Evolutionary conservation across 2,888 invertebrate genomes (phyloP).

Genomic region (Idaea biselata): DNA sequence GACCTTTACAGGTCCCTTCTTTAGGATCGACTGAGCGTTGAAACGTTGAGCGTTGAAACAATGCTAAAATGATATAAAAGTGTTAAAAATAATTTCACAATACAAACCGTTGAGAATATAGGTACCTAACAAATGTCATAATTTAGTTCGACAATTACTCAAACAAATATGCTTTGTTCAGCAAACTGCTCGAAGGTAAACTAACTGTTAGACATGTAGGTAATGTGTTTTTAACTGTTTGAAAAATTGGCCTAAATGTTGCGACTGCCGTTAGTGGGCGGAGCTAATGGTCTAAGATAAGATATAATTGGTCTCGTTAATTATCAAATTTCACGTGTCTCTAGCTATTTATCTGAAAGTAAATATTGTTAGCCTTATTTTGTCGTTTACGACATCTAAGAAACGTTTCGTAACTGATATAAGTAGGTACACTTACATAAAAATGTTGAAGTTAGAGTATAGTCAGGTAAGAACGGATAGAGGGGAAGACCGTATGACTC

Average conservation of each 20-base stretch:
- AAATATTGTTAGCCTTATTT: constrained; percentile 68
- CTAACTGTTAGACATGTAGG: neutral
- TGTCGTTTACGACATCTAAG: constrained; percentile 49
- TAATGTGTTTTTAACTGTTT: constrained; percentile 25
- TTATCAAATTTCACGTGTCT: constrained; percentile 73
- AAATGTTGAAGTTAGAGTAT: constrained; percentile 23
- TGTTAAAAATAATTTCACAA: too few species aligned
- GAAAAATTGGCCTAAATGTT: constrained; percentile 26
- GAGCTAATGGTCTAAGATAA: constrained; percentile 66
- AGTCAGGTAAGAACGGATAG: too few species aligned
- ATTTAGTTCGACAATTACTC: neutral
- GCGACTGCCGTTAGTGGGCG: constrained; percentile 47
- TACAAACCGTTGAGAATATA: neutral
- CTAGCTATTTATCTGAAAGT: constrained; percentile 63
- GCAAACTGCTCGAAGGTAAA: neutral
- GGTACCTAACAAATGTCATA: neutral
- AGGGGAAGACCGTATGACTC: too few species aligned
- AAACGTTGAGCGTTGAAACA: too few species aligned
- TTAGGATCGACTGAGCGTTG: too few species aligned
- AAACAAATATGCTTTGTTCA: neutral
- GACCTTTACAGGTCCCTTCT: too few species aligned
- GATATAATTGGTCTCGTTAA: constrained; percentile 64
- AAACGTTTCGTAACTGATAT: constrained; percentile 54
- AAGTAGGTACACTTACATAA: constrained; percentile 26
- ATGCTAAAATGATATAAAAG: too few species aligned